A percentile compares a stretch with the other conserved stretches of the same genome.
Evolutionary conservation across 2,113 vertebrate genomes (phyloP).

Genomic region (Nycticorax nycticorax): DNA sequence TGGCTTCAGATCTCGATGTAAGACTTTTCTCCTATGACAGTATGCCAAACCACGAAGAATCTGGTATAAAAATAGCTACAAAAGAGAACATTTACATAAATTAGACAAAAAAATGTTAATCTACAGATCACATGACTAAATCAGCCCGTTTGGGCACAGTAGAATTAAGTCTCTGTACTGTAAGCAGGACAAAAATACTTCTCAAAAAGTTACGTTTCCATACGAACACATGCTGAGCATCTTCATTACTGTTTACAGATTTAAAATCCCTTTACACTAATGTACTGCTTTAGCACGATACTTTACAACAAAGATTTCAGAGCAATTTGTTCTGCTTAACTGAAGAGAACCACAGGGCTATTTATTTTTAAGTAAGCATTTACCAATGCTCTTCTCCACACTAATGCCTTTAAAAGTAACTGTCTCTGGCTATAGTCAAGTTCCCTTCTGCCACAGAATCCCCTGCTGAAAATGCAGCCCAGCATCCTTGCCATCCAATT

Average conservation of each 20-base stretch:
- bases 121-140: background rate
- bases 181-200: conserved; percentile 6
- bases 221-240: background rate
- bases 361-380: background rate
- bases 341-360: background rate
- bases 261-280: background rate
- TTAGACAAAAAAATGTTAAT: background rate
- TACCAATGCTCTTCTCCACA: background rate
- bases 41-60: conserved; percentile 97
- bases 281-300: background rate
- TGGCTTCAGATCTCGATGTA: conserved; percentile 96
- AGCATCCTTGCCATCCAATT: background rate
- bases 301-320: background rate
- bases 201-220: background rate
- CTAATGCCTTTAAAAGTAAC: background rate
- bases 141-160: background rate
- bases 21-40: conserved; percentile 94
- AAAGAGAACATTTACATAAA: conserved; percentile 44
- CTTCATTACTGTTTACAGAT: background rate
- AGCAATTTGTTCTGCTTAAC: background rate
- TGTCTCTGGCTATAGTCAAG: background rate
- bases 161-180: background rate
- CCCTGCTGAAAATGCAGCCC: background rate
- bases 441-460: background rate
- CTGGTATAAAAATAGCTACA: conserved; percentile 95